A percentile compares a stretch with the other conserved stretches of the same genome.
Evolutionary conservation across 2,113 vertebrate species (phyloP).

Genomic region (Rynchops niger): DNA sequence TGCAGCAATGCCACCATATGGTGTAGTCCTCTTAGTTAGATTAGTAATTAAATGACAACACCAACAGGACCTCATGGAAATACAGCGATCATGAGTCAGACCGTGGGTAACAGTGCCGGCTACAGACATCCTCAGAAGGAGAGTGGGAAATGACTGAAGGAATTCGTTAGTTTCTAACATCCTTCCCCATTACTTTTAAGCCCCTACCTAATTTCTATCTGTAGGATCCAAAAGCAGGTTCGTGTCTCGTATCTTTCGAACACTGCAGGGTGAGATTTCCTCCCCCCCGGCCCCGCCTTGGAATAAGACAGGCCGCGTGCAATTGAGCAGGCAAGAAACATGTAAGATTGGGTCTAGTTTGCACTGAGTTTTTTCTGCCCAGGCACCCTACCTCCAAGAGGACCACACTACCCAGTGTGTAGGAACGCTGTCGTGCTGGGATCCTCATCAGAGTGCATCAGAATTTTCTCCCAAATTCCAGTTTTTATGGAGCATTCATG

Average conservation of each 20-base stretch:
- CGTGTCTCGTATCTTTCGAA: not conserved
- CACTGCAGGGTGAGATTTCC: not conserved
- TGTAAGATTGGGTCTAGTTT: not conserved
- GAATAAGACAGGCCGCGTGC: not conserved
- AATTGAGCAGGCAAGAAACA: not conserved
- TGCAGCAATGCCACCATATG: constrained; percentile 65
- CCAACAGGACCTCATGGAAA: not conserved
- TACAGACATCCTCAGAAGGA: not conserved
- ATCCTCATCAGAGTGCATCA: not conserved
- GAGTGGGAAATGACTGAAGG: not conserved
- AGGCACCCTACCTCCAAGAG: not conserved
- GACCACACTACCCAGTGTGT: not conserved
- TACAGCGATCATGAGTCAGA: not conserved
- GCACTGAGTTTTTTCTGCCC: not conserved
- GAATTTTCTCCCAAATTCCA: not conserved
- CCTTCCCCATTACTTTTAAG: not conserved
- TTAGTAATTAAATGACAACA: constrained; percentile 40
- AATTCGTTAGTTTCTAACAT: not conserved
- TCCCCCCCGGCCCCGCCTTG: rapidly evolving
- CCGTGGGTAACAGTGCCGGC: not conserved
- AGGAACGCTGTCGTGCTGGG: not conserved
- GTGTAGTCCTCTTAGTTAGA: not conserved
- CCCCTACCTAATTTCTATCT: not conserved
- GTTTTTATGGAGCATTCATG: not conserved
- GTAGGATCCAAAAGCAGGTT: not conserved